Percentiles rank a stretch among this genome's conserved stretches.
phyloP scores from a whole-genome alignment of 2,888 invertebrate genomes.

The Drosophila maculinotata region DNA sequence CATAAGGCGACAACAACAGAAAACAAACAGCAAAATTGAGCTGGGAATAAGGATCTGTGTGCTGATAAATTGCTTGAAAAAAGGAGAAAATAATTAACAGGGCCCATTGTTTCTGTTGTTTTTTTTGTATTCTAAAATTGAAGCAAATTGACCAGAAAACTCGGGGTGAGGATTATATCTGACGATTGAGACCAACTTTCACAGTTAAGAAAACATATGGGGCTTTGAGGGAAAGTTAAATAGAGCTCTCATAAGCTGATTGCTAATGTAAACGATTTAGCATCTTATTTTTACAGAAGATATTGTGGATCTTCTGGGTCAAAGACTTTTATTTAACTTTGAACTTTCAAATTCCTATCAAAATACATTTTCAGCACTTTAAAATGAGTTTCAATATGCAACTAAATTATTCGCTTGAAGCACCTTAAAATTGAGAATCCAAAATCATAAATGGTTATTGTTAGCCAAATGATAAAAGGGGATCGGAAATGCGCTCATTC shows the following conservation, averaged over 20 bases:
- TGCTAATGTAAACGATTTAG: too few species aligned
- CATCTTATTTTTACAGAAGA: too few species aligned
- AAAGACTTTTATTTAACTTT: neutral
- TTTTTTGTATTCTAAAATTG: neutral
- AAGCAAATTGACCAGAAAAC: slow-evolving; percentile 60
- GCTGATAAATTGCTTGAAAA: slow-evolving; percentile 62
- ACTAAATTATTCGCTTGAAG: neutral
- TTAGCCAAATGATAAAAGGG: slow-evolving; percentile 15
- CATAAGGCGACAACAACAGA: slow-evolving; percentile 46
- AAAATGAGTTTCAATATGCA: neutral
- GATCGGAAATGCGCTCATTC: slow-evolving; percentile 44
- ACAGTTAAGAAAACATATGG: neutral
- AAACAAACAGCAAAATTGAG: slow-evolving; percentile 25
- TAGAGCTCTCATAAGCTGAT: too few species aligned
- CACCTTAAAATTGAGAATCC: neutral
- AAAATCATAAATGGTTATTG: slow-evolving; percentile 5
- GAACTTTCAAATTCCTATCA: neutral
- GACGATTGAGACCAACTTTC: neutral
- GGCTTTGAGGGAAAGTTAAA: neutral
- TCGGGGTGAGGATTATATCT: slow-evolving; percentile 28
- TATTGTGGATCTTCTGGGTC: too few species aligned
- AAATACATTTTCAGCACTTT: neutral
- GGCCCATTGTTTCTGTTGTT: slow-evolving; percentile 16
- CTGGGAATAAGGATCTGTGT: slow-evolving; percentile 36
- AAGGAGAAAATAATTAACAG: slow-evolving; percentile 66